Evolutionary conservation across 2,888 invertebrate genomes (phyloP).

Genomic region (Tiphia femorata): DNA sequence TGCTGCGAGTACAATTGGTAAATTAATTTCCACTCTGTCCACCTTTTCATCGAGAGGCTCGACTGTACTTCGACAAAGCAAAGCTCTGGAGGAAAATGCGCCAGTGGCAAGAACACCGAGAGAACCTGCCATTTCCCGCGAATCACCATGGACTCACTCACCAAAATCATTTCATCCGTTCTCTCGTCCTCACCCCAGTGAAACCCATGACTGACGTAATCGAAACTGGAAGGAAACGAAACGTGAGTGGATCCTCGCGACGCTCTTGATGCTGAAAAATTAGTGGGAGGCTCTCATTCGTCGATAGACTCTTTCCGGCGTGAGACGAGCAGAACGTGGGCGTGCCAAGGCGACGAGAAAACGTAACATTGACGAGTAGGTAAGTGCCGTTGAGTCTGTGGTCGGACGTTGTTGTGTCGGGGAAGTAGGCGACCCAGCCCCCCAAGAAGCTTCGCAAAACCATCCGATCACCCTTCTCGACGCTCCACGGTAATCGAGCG

Average conservation of each 20-base stretch:
- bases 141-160: too few species aligned
- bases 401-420: slow-evolving; percentile 1
- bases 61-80: too few species aligned
- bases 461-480: slow-evolving; percentile 19
- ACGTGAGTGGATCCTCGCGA: slow-evolving; percentile 4
- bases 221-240: slow-evolving; percentile 16
- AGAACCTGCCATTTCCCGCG: too few species aligned
- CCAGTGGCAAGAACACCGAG: too few species aligned
- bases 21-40: too few species aligned
- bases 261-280: slow-evolving; percentile 21
- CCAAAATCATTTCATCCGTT: too few species aligned
- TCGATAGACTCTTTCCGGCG: slow-evolving; percentile 12
- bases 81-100: too few species aligned
- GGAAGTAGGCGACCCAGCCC: slow-evolving; percentile 4
- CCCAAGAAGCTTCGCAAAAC: too few species aligned
- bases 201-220: slow-evolving; percentile 3
- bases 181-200: too few species aligned
- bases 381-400: slow-evolving; percentile 7
- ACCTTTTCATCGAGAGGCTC: too few species aligned
- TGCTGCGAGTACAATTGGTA: too few species aligned
- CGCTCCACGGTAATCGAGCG: slow-evolving; percentile 44
- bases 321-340: slow-evolving; percentile 6
- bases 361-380: slow-evolving; percentile 17
- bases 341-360: neutral
- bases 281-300: slow-evolving; percentile 17